Percentiles rank a stretch among this genome's conserved stretches.
phyloP scores from a whole-genome alignment of 2,113 vertebrate species.

The Apodemus sylvaticus region DNA sequence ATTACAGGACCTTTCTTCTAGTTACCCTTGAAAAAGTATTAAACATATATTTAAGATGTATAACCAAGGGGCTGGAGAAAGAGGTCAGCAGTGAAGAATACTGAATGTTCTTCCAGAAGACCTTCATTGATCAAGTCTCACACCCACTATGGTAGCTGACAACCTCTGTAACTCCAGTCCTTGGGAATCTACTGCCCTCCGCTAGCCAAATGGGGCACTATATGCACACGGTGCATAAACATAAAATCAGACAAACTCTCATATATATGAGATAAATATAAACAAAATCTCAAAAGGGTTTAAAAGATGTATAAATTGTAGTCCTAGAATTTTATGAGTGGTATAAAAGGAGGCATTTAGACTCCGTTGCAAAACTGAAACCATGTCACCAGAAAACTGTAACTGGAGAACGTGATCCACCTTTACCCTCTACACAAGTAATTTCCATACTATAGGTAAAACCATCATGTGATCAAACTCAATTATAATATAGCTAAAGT shows the following conservation, averaged over 20 bases:
- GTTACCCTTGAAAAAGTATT: background rate
- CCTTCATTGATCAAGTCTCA: background rate
- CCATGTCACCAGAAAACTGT: background rate
- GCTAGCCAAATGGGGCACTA: background rate
- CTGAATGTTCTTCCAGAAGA: background rate
- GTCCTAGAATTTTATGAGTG: background rate
- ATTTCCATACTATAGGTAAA: background rate
- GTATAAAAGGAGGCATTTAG: background rate
- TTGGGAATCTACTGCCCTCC: background rate
- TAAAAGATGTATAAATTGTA: background rate
- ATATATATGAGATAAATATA: background rate
- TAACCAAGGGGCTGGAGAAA: background rate
- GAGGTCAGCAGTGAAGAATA: background rate
- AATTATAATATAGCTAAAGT: background rate
- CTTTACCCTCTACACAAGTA: background rate
- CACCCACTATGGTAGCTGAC: background rate
- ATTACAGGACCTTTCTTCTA: background rate
- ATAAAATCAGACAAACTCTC: background rate
- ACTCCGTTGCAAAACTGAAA: background rate
- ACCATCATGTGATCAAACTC: background rate
- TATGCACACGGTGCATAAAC: background rate
- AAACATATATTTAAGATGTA: slow-evolving; percentile 25
- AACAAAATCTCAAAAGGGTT: background rate
- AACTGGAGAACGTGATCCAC: background rate
- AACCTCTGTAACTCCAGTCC: background rate